Percentiles rank a stretch among this genome's conserved stretches.
Evolutionary conservation across 2,113 vertebrate species (phyloP).

Genomic region (Mus musculus): DNA sequence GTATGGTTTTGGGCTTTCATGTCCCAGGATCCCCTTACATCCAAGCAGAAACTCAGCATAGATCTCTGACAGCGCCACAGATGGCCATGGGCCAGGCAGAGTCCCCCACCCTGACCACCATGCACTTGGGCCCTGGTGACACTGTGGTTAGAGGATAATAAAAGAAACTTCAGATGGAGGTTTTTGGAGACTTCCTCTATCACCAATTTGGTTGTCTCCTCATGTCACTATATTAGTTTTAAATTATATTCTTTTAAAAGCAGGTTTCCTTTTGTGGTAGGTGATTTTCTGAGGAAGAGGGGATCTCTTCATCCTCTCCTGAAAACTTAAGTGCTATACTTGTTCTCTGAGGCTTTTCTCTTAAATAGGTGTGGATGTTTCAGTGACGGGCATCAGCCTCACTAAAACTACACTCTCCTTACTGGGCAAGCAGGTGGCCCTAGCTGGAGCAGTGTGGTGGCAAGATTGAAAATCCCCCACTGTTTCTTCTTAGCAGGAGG

Average conservation of each 20-base stretch:
- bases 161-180: background rate
- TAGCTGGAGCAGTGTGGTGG: background rate
- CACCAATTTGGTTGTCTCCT: background rate
- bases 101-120: accelerated
- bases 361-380: background rate
- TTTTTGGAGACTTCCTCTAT: background rate
- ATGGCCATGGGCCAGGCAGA: background rate
- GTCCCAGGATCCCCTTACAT: too few species aligned
- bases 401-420: background rate
- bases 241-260: background rate
- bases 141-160: background rate
- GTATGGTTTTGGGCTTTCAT: too few species aligned
- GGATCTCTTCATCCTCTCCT: background rate
- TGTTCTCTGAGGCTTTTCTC: background rate
- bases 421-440: background rate
- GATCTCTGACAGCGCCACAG: background rate
- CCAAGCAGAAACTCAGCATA: too few species aligned
- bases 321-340: background rate
- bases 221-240: background rate
- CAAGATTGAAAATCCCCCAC: background rate
- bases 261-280: background rate
- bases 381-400: background rate
- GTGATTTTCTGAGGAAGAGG: background rate
- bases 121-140: background rate
- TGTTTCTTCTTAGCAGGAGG: background rate